Base-by-base conservation (phyloP, 64 coral and sea anemone species). In the Hydrozoanthus tunicans region DNA sequence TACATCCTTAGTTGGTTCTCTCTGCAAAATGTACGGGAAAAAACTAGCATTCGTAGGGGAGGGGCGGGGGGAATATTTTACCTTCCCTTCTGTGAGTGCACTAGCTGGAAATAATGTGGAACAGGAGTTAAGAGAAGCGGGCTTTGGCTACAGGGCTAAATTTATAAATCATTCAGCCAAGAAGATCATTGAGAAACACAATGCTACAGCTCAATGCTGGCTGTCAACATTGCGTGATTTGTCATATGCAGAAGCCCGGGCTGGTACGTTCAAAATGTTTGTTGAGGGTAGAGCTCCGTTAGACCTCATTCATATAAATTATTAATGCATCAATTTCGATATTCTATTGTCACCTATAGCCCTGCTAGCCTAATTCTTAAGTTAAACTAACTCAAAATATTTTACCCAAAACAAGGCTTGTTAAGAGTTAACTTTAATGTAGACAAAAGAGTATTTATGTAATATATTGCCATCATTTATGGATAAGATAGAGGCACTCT, bases 141-240 rank as follows among this genome's bases (percentile, higher is more conserved):
- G 94, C 3, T 99, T 99, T 82, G 97, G 97, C 10, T 99, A 99
- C 84, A 82, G 97, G 90, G 97, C 97, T 15, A 99, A 99, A 65
- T 99, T 86, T 85, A 94, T 99, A 9, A 74, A 81, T 76, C 89
- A 92, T 62, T 70, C 89, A 69, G 97, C 97, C 12, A 90, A 91
- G 70, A 71, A 81, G 10, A 90, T 99, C 11, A 67, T 90, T 56
- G 70, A 94, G 64, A 86, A 91, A 25, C 51, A 89, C 56, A 51
- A 73, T 26, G 69, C 7, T 26, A 20, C 17, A 60, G 94, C 79
- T 12, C 70, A 65, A 17, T 74, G 72, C 60, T 99, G 97, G 97
- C 62, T 99, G 92, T 75, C 78, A 26, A 83, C 71, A 7, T 77
- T 99, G 27, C 80, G 94, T 59, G 75, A 79, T 70, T 80, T 93